Evolutionary conservation across 1,140 invertebrate genomes (phyloP).

Genomic region (Oncopeltus fasciatus): DNA sequence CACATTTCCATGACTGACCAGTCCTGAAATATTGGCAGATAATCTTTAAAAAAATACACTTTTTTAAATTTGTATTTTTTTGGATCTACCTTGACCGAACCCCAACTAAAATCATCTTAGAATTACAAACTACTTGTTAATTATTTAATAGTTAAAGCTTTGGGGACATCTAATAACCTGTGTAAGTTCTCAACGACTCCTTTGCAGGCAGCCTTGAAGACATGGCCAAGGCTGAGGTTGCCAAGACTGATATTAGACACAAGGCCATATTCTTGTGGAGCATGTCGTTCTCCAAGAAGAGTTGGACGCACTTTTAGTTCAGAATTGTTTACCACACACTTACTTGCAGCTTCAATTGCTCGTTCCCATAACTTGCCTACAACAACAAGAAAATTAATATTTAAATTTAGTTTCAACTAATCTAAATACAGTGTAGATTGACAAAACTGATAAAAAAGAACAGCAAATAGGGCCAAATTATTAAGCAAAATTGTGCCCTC

Average conservation of each 20-base stretch:
- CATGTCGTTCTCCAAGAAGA: slow-evolving; percentile 64
- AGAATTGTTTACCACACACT: slow-evolving; percentile 36
- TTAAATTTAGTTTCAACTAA: neutral
- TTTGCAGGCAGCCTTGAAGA: slow-evolving; percentile 58
- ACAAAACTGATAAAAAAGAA: neutral
- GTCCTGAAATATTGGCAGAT: no score
- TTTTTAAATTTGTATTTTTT: no score
- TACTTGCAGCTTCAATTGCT: slow-evolving; percentile 41
- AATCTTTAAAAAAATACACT: no score
- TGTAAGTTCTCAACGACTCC: slow-evolving; percentile 68
- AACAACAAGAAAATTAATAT: neutral
- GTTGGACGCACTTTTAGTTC: slow-evolving; percentile 49
- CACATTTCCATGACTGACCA: no score
- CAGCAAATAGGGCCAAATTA: neutral
- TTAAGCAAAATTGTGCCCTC: neutral
- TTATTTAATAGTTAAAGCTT: neutral
- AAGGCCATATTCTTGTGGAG: slow-evolving; percentile 47
- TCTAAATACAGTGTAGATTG: neutral
- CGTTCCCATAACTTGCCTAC: slow-evolving; percentile 64
- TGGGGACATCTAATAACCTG: slow-evolving; percentile 29
- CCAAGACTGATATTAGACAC: slow-evolving; percentile 53
- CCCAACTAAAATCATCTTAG: no score
- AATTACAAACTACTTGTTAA: no score
- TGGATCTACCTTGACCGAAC: no score
- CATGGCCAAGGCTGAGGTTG: slow-evolving; percentile 54